Evolutionary conservation across 2,113 vertebrate species (phyloP), one percentile per base, ranked within the genome.

Genomic region (Vombatus ursinus): DNA sequence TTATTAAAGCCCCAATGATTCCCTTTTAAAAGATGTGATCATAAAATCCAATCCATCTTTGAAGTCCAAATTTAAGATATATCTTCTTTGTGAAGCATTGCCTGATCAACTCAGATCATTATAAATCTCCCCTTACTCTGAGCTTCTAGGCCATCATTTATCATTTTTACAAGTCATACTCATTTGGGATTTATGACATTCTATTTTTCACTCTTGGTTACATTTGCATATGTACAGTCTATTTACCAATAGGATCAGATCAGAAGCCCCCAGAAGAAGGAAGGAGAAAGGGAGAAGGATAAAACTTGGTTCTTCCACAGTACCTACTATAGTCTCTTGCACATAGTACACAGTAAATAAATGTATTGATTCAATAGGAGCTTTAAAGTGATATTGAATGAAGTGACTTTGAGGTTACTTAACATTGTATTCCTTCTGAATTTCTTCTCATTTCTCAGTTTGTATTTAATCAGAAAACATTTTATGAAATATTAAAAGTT

Each of bases 401-500:
- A 50, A 57, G 11, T 92, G 49, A 52, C 16, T 84, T 49, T 25
- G 91, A 54, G 25, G 12, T 57, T 26, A 77, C 23, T 91, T 91
- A 84, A 50, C 57, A 91, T 54, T 12, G 49, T 37, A 77, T 84
- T 52, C 22, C 51, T 49, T 51, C 31, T 49, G 1, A 31, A 52
- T 84, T 91, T 94, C 51, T 84, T 94, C 68, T 16, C 26, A 50
- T 93, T 93, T n/a, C n/a, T n/a, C n/a, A n/a, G n/a, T n/a, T 57
- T 92, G 84, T 51, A 52, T 89, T 93, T 44, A 9, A 92, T 93
- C 49, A 91, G 44, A 95, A 57, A 51, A 28, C 12, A 0, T 92
- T 84, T 92, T 90, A 52, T 92, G 91, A 92, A 94, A 11, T 84
- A 50, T 90, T 51, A 53, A 50, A 94, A 95, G 23, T 92, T 92